Evolutionary conservation across 2,797 vertebrate species (phyloP).

Genomic region (Acanthornis magna): DNA sequence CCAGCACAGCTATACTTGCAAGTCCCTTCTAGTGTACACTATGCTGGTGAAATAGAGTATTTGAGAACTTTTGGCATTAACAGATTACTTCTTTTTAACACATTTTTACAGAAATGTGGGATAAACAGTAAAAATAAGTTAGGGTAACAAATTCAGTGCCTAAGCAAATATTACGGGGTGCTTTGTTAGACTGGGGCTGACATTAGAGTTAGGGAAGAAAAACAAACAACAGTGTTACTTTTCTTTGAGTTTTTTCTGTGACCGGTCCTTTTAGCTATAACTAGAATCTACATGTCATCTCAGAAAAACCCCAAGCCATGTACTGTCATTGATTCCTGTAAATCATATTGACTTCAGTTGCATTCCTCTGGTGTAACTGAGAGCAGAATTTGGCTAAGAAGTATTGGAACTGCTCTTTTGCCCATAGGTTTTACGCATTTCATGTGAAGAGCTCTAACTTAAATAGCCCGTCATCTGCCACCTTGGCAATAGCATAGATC

Average conservation of each 20-base stretch:
- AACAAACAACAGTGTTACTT: constrained; percentile 32
- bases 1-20: neutral
- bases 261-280: neutral
- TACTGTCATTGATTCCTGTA: constrained; percentile 1
- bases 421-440: neutral
- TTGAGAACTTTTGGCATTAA: constrained; percentile 34
- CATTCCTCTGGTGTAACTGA: constrained; percentile 22
- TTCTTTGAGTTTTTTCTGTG: neutral
- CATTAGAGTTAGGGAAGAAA: constrained; percentile 8
- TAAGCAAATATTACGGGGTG: constrained; percentile 27
- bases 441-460: neutral
- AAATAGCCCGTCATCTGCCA: neutral
- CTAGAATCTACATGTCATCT: neutral
- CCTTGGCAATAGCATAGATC: neutral
- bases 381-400: neutral
- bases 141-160: constrained; percentile 22
- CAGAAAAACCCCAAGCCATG: neutral
- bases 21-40: neutral
- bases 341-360: neutral
- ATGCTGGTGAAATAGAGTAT: neutral
- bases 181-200: constrained; percentile 37
- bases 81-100: neutral
- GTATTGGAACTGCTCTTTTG: neutral
- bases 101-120: constrained; percentile 26
- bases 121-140: constrained; percentile 46